phyloP scores from a whole-genome alignment of 2,888 invertebrate genomes.

The Drosophila ezoana region DNA sequence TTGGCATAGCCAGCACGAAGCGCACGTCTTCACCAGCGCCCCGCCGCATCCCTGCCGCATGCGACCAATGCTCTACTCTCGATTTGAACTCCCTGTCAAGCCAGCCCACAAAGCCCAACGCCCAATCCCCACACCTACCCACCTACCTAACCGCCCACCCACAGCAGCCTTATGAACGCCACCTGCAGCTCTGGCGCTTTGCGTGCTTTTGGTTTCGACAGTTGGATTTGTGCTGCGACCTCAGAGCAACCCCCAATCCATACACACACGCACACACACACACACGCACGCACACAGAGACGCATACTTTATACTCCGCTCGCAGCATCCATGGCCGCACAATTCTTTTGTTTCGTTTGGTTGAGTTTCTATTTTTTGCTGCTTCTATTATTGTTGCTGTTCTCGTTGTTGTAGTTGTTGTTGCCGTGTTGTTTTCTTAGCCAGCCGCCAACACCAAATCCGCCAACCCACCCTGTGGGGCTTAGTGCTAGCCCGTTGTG shows the following conservation, averaged over 20 bases:
- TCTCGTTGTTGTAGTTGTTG: conserved; percentile 8
- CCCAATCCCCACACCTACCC: not conserved
- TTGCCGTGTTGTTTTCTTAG: conserved; percentile 75
- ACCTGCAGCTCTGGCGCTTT: conserved; percentile 76
- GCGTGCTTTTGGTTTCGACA: conserved; percentile 83
- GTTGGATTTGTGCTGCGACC: conserved; percentile 81
- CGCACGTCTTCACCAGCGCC: conserved; percentile 24
- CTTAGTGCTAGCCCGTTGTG: conserved; percentile 43
- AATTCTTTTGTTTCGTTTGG: conserved; percentile 72
- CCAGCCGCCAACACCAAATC: conserved; percentile 75
- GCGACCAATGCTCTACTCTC: conserved; percentile 26
- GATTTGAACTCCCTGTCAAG: conserved; percentile 52
- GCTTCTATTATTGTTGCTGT: conserved; percentile 3
- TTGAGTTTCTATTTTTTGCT: conserved; percentile 52
- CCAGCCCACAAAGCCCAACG: conserved; percentile 22
- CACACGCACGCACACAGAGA: not conserved
- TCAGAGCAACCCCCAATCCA: conserved; percentile 62
- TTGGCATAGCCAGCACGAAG: conserved; percentile 66
- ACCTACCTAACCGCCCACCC: not conserved
- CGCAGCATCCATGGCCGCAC: conserved; percentile 54
- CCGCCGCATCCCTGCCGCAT: not conserved
- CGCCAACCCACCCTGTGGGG: conserved; percentile 73
- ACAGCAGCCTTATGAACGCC: conserved; percentile 69
- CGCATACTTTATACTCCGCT: not conserved
- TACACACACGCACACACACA: conserved; percentile 22